phyloP scores from a whole-genome alignment of 92 coral and sea anemone species.

The Zoanthus gigantus region DNA sequence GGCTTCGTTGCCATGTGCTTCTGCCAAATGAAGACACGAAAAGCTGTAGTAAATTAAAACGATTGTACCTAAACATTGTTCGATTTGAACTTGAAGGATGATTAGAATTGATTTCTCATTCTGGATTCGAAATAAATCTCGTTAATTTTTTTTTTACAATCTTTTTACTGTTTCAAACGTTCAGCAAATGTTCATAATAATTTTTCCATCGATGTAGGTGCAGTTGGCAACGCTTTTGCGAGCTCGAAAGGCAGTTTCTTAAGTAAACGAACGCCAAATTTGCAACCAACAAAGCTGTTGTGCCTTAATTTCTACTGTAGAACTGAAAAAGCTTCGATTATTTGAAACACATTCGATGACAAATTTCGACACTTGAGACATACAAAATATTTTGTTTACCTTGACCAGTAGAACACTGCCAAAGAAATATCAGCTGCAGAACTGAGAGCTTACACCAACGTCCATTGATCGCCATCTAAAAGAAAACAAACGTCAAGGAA shows the following conservation, averaged over 20 bases:
- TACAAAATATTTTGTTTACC: neutral
- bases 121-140: neutral
- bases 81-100: neutral
- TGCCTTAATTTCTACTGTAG: neutral
- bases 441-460: neutral
- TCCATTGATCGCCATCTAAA: slow-evolving; percentile 31
- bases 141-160: neutral
- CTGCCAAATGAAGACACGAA: neutral
- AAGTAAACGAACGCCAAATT: neutral
- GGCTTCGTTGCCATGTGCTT: neutral
- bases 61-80: neutral
- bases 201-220: neutral
- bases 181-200: neutral
- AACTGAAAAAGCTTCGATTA: neutral
- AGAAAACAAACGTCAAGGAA: neutral
- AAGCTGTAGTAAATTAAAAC: neutral
- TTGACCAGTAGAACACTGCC: neutral
- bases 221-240: neutral
- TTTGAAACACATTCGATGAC: neutral
- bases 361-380: neutral
- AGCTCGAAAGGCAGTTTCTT: neutral
- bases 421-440: slow-evolving; percentile 19
- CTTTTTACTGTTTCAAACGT: neutral
- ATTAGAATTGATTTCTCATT: neutral
- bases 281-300: slow-evolving; percentile 17